Base-by-base conservation (phyloP, 2,113 vertebrate genomes). In the Xyrauchen texanus region DNA sequence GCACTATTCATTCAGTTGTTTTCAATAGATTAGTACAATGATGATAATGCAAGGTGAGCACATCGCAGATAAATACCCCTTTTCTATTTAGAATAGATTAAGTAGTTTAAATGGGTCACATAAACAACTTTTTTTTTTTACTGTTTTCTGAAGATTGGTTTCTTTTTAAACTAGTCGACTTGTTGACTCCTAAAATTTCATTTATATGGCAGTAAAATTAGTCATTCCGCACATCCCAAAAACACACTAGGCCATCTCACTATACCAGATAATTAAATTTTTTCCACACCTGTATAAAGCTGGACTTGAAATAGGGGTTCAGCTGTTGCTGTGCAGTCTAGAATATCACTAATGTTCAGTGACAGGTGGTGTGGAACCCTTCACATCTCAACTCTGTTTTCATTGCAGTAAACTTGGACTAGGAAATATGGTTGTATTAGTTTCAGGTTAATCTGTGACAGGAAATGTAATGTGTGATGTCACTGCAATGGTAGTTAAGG, bases 401-500 rank as follows among this genome's bases (percentile, higher is more conserved):
- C 70, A 34, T 57, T 12, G 57, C 47, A n/a, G 74, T 52, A 62
- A 45, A 75, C 55, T 69, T 67, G 15, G 7, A 34, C 9, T 52
- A 65, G 64, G 49, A 71, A 65, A 64, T 69, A 45, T 62, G 55
- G 71, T 51, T 60, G 52, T 66, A 64, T 76, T 81, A 15, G 63
- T 47, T 80, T 80, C 63, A 51, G 45, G 34, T 60, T 68, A 75
- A 75, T 68, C 45, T 55, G 12, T 53, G n/a, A 34, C 60, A 6
- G 61, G 79, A 62, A 52, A 68, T 81, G n/a, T 62, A 21, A 68
- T 63, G 46, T 63, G 34, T 76, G 71, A 79, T 75, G 64, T 82
- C 76, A 75, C 60, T 52, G 63, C 49, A 47, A 49, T 42, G 16
- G 70, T 66, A 68, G 64, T 61, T 7, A 44, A 47, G 34, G 81